These are phyloP conservation scores for Drosophila ficusphila DNA, from an alignment of 1,140 invertebrate genomes.

Conservation along the genomic window DNA sequence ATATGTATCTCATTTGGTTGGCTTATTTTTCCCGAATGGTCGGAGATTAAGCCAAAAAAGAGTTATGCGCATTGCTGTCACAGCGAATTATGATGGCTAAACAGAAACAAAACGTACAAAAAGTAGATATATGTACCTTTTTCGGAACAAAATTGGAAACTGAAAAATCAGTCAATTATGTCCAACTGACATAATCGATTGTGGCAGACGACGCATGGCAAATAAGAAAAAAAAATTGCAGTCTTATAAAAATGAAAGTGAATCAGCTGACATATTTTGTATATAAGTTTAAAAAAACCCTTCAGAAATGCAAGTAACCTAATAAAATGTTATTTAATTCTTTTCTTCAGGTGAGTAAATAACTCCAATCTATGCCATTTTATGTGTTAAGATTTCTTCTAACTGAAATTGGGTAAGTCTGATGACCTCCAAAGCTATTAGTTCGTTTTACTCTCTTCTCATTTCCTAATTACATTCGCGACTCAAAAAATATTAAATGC, in stretches of 20 bases:
- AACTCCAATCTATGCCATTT: background rate
- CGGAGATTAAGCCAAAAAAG: conserved; percentile 58
- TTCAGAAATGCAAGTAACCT: background rate
- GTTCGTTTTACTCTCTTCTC: conserved; percentile 17
- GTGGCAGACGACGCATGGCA: conserved; percentile 64
- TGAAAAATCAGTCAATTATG: conserved; percentile 41
- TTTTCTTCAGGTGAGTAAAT: conserved; percentile 46
- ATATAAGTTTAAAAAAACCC: background rate
- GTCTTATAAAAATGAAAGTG: conserved; percentile 28
- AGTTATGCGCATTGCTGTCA: conserved; percentile 68
- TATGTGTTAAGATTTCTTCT: background rate
- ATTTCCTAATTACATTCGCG: conserved; percentile 58
- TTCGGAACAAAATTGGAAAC: conserved; percentile 24
- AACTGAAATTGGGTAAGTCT: conserved; percentile 53
- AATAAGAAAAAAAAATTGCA: background rate
- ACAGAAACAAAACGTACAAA: conserved; percentile 18
- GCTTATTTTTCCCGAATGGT: conserved; percentile 10
- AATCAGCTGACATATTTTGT: background rate
- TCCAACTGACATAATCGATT: conserved; percentile 44
- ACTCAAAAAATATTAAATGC: conserved; percentile 68
- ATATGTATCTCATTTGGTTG: conserved; percentile 6
- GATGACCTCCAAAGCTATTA: conserved; percentile 48
- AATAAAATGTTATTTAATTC: background rate
- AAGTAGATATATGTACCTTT: conserved; percentile 14
- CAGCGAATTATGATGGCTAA: conserved; percentile 58